These are phyloP conservation scores for Endomychus coccineus DNA, from an alignment of 2,888 invertebrate genomes.

Conservation along the genomic window DNA sequence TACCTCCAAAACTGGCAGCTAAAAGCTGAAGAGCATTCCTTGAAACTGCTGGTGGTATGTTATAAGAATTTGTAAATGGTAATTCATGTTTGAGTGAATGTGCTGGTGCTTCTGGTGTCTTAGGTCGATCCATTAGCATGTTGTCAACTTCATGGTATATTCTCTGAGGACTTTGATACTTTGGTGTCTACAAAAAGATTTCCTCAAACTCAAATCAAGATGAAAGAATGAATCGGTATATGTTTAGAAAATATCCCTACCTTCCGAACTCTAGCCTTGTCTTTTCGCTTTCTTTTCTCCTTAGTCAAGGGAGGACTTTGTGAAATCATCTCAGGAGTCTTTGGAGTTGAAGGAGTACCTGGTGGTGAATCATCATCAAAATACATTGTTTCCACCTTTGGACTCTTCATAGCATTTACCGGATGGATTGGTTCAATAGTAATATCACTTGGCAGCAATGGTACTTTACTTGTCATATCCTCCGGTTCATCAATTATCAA, in stretches of 20 bases:
- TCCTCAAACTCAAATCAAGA: too few species aligned
- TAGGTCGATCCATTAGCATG: slow-evolving; percentile 35
- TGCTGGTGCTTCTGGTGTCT: slow-evolving; percentile 40
- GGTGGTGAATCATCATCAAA: slow-evolving; percentile 50
- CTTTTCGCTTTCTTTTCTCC: slow-evolving; percentile 49
- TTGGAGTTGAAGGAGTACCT: slow-evolving; percentile 50
- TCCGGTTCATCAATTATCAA: slow-evolving; percentile 43
- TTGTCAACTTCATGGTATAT: slow-evolving; percentile 19
- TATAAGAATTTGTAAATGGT: neutral
- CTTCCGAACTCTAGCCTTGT: slow-evolving; percentile 41
- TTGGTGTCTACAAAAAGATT: too few species aligned
- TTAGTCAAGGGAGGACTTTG: slow-evolving; percentile 53
- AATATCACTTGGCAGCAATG: slow-evolving; percentile 44
- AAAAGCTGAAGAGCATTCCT: slow-evolving; percentile 27
- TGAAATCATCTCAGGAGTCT: slow-evolving; percentile 52
- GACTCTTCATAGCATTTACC: slow-evolving; percentile 33
- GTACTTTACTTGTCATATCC: slow-evolving; percentile 33
- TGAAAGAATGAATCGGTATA: neutral
- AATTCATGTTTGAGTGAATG: neutral
- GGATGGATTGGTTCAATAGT: slow-evolving; percentile 48
- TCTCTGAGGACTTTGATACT: slow-evolving; percentile 26
- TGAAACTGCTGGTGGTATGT: neutral
- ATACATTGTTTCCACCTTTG: slow-evolving; percentile 36
- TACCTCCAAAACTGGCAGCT: slow-evolving; percentile 45
- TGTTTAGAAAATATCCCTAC: slow-evolving; percentile 12